These are phyloP conservation scores for Gobionotothen gibberifrons DNA, from an alignment of 2,797 vertebrate genomes.

Conservation along the genomic window DNA sequence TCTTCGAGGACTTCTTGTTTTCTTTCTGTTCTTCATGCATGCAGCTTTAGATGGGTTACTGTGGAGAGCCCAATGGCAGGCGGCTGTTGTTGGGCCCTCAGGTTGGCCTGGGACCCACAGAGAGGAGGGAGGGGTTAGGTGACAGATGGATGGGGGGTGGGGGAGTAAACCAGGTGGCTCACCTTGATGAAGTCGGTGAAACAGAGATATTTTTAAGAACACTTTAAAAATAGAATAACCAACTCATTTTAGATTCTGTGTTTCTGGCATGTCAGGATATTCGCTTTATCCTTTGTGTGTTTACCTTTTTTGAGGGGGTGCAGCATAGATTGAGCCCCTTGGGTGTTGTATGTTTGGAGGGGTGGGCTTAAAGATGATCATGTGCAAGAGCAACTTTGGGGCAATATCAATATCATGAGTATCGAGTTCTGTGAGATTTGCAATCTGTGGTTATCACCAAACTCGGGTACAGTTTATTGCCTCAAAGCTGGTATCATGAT, in stretches of 20 bases:
- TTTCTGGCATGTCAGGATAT: conserved; percentile 76
- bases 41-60: conserved; percentile 89
- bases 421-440: neutral
- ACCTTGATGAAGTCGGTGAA: conserved; percentile 64
- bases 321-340: conserved; percentile 50
- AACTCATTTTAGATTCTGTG: conserved; percentile 74
- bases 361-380: conserved; percentile 51
- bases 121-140: conserved; percentile 44
- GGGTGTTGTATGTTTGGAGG: conserved; percentile 37
- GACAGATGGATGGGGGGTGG: conserved; percentile 45
- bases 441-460: neutral
- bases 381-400: conserved; percentile 56
- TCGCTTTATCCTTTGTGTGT: conserved; percentile 74
- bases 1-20: conserved; percentile 66
- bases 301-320: conserved; percentile 71
- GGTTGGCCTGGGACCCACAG: conserved; percentile 49
- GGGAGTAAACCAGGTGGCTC: conserved; percentile 77
- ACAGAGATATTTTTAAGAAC: conserved; percentile 77
- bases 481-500: conserved; percentile 48
- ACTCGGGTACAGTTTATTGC: conserved; percentile 31
- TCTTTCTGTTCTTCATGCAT: conserved; percentile 89
- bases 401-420: conserved; percentile 31
- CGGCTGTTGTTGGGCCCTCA: conserved; percentile 55
- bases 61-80: conserved; percentile 64
- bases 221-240: conserved; percentile 70